Base-by-base conservation (phyloP, 1,140 invertebrate species). In the Drosophila triauraria region DNA sequence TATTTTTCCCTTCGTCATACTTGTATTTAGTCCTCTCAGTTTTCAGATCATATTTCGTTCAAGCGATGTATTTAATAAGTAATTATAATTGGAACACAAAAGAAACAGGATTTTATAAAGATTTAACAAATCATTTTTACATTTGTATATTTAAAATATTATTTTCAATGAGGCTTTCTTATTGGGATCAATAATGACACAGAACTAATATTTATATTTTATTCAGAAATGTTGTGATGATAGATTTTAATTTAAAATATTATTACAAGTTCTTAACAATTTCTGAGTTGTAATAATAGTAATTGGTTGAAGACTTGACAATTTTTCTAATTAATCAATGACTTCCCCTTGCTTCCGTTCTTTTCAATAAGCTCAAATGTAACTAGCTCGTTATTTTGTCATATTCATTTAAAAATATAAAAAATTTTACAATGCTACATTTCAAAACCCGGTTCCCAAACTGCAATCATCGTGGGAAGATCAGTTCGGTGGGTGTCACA, bases 401-500 rank as follows among this genome's bases (percentile, higher is more conserved):
- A 60, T 25, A 30, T 23, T 9, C 48, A 67, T 40, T 20, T 38
- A 10, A 65, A 54, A 54, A 53, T 46, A 54, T 70, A 15, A 54
- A 56, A 54, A 38, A 54, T 25, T 23, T 2, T 30, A 38, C 4
- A 67, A 46, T 17, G n/a, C 3, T 7, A 4, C 20, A 43, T 50
- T 44, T n/a, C 38, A 9, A 46, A 67, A n/a, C 40, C 67, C 63
- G 32, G n/a, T 56, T 56, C n/a, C 48, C 63, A 67, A 67, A 23
- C 25, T 32, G 40, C 35, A 27, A 51, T 38, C 40, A 57, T 70
- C 65, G 75, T 78, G 64, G 51, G 75, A 78, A 78, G 50, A 70
- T 78, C 38, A 13, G 17, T 58, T 47, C 46, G 2, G 59, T 79
- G 76, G 76, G 76, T 79, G 76, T 78, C 67, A 44, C 58, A 78